Conservation (phyloP, 2,888 invertebrate species). For the Ischnura elegans region DNA sequence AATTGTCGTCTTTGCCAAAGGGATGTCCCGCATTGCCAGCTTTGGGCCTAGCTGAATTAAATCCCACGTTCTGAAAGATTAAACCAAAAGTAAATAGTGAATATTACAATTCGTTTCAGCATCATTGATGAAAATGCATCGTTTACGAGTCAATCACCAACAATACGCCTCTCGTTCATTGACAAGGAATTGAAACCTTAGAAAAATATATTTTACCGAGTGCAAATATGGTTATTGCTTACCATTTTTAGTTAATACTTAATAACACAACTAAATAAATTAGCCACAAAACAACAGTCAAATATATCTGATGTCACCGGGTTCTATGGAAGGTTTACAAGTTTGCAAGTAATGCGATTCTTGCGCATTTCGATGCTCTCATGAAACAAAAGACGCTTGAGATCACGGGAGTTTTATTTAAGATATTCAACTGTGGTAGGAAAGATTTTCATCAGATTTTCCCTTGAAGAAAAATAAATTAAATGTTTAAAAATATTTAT, state of each 20-base stretch:
- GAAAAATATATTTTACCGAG: not conserved
- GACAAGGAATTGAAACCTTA: not conserved
- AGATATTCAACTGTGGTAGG: too few species aligned
- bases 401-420: too few species aligned
- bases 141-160: not conserved
- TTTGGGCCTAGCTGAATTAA: slow-evolving; percentile 82
- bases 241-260: not conserved
- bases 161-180: not conserved
- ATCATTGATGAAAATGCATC: not conserved
- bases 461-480: too few species aligned
- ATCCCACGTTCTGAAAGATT: slow-evolving; percentile 83
- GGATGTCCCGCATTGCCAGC: slow-evolving; percentile 78
- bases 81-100: not conserved
- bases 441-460: too few species aligned
- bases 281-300: not conserved
- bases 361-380: not conserved
- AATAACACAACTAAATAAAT: too few species aligned
- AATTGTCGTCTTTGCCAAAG: slow-evolving; percentile 80
- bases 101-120: not conserved
- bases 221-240: not conserved
- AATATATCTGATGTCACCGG: too few species aligned
- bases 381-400: not conserved
- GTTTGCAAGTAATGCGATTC: slow-evolving; percentile 8
- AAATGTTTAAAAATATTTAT: too few species aligned
- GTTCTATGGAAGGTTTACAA: too few species aligned